Conservation (phyloP, 2,888 invertebrate species). For the Philereme vetulata region DNA sequence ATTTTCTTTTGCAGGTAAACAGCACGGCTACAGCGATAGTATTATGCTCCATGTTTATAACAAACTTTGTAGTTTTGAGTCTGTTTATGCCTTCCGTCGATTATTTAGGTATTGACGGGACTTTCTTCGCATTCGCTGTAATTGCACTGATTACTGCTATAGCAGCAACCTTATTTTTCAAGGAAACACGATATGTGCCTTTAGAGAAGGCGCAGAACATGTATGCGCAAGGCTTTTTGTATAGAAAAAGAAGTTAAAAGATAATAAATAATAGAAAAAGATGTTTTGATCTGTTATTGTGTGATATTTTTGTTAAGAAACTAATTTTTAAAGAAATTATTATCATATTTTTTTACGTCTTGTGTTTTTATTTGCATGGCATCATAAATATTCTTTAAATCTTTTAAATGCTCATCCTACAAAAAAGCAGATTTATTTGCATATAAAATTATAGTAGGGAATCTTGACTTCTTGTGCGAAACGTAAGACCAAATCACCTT, state of each 20-base stretch:
- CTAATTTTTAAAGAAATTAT: neutral
- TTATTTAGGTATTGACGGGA: slow-evolving; percentile 55
- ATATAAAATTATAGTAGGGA: too few relatives aligned
- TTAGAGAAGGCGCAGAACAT: slow-evolving; percentile 51
- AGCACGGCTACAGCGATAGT: slow-evolving; percentile 43
- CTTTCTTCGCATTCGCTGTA: slow-evolving; percentile 56
- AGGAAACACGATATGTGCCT: slow-evolving; percentile 62
- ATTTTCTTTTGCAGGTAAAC: slow-evolving; percentile 43
- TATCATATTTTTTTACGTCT: too few relatives aligned
- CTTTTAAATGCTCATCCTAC: too few relatives aligned
- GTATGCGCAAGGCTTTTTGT: slow-evolving; percentile 49
- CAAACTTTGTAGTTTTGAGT: slow-evolving; percentile 46
- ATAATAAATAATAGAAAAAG: too few relatives aligned
- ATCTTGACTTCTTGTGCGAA: too few relatives aligned
- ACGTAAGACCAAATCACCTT: too few relatives aligned
- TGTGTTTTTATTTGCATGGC: too few relatives aligned
- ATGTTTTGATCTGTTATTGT: neutral
- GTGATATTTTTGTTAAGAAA: neutral
- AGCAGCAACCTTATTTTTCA: slow-evolving; percentile 50
- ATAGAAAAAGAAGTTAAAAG: slow-evolving; percentile 31
- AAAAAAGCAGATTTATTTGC: too few relatives aligned
- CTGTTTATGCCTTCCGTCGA: slow-evolving; percentile 42
- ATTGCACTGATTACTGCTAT: slow-evolving; percentile 47
- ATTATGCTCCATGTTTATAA: slow-evolving; percentile 36
- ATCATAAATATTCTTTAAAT: too few relatives aligned